Evolutionary conservation across 2,113 vertebrate species (phyloP).

Genomic region (Amphilophus citrinellus): DNA sequence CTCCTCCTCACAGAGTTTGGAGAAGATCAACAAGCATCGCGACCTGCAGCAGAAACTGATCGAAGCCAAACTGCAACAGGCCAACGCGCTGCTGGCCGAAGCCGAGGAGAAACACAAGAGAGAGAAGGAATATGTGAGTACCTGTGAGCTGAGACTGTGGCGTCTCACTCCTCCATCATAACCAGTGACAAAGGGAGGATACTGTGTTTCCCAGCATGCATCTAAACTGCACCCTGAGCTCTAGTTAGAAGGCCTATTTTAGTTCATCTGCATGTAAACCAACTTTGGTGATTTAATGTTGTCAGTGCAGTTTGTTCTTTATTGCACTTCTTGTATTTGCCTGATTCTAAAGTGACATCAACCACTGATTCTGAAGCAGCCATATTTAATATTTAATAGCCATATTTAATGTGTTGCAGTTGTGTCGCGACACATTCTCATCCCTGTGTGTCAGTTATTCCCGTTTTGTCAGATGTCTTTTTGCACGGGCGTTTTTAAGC

Average conservation of each 20-base stretch:
- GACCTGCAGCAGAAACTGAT: constrained; percentile 95
- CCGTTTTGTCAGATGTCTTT: background rate
- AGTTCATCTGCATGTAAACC: constrained; percentile 5
- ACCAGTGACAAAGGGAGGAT: background rate
- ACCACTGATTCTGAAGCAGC: no score
- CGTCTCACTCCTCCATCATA: background rate
- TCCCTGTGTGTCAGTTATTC: background rate
- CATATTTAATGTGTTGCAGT: no score
- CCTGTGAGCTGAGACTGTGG: no score
- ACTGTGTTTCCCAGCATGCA: background rate
- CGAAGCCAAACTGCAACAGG: constrained; percentile 92
- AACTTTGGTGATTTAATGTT: background rate
- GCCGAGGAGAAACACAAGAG: constrained; percentile 88
- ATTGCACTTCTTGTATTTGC: no score
- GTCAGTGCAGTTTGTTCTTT: no score
- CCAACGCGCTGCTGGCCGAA: constrained; percentile 89
- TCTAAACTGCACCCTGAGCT: background rate
- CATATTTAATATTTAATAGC: no score
- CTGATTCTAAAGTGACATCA: no score
- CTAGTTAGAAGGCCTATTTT: background rate
- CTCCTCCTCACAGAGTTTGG: constrained; percentile 84
- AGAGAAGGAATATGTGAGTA: constrained; percentile 97
- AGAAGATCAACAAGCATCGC: constrained; percentile 94
- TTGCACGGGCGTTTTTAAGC: background rate
- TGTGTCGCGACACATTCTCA: background rate